phyloP scores from a whole-genome alignment of 2,888 invertebrate species.

The Ashinkailepas kermadecensis region DNA sequence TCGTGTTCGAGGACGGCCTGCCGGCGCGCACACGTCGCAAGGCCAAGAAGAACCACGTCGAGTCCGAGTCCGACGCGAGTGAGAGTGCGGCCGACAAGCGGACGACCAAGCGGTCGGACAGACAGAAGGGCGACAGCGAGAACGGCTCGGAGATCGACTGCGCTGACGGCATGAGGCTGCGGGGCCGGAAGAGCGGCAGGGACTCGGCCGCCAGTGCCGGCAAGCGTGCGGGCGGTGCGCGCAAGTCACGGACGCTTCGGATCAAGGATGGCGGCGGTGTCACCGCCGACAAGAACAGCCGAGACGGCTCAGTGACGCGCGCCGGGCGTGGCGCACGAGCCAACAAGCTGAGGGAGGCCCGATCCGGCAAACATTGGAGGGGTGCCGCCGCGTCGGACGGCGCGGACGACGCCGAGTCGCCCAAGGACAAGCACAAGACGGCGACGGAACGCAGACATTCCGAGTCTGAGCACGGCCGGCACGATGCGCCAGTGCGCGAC shows the following conservation, averaged over 20 bases:
- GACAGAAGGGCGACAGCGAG: not conserved
- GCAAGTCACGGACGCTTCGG: not conserved
- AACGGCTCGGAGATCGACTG: not conserved
- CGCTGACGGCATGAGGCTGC: not conserved
- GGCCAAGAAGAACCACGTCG: not conserved
- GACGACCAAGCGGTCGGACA: not conserved
- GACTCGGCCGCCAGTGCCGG: not conserved
- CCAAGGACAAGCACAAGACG: not conserved
- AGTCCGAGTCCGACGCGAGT: not conserved
- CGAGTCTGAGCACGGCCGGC: not conserved
- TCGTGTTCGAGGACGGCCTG: conserved; percentile 9
- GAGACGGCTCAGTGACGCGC: not conserved
- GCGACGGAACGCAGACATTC: not conserved
- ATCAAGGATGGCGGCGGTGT: not conserved
- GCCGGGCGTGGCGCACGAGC: not conserved
- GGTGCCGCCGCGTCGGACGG: not conserved
- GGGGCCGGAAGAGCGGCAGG: not conserved
- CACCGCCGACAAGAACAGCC: not conserved
- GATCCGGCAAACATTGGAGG: not conserved
- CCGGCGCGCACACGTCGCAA: not conserved
- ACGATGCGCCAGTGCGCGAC: not conserved
- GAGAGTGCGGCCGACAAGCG: not conserved
- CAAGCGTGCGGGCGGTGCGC: not conserved
- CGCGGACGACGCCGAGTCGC: not conserved
- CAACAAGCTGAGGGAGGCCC: not conserved